Evolutionary conservation across 2,888 invertebrate species (phyloP).

Genomic region (Formica aserva): DNA sequence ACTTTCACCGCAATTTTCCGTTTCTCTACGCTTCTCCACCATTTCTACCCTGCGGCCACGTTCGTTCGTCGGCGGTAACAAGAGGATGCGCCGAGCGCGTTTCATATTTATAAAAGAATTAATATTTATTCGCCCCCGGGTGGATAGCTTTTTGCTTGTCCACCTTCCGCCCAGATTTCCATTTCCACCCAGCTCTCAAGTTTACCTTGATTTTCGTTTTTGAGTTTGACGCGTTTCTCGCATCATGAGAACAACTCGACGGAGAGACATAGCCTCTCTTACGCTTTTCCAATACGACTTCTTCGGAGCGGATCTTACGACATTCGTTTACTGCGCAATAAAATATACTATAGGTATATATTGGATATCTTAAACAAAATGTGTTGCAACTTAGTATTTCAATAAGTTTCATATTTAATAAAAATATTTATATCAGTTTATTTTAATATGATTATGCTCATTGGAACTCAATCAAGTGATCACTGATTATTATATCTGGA

Average conservation of each 20-base stretch:
- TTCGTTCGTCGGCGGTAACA: conserved; percentile 55
- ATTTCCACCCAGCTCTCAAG: conserved; percentile 37
- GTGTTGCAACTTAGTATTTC: not conserved
- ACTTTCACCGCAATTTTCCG: conserved; percentile 38
- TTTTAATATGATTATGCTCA: not conserved
- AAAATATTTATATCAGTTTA: not conserved
- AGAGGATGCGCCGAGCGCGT: conserved; percentile 62
- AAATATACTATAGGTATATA: not conserved
- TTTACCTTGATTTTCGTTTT: conserved; percentile 45
- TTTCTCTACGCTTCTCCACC: conserved; percentile 19
- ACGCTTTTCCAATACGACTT: conserved; percentile 4
- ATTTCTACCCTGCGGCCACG: conserved; percentile 21
- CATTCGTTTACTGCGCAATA: not conserved
- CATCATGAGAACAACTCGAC: not conserved
- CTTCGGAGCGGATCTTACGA: not conserved
- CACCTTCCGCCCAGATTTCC: conserved; percentile 59
- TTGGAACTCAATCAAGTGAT: not conserved
- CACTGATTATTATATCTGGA: not conserved
- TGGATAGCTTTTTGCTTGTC: conserved; percentile 66
- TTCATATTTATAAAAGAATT: conserved; percentile 77
- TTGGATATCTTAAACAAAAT: not conserved
- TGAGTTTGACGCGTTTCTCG: conserved; percentile 25
- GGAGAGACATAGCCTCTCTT: conserved; percentile 1
- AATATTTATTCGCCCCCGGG: conserved; percentile 72
- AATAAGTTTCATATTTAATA: not conserved